phyloP scores from a whole-genome alignment of 2,888 invertebrate species.

The Megaustenia siamemsis region DNA sequence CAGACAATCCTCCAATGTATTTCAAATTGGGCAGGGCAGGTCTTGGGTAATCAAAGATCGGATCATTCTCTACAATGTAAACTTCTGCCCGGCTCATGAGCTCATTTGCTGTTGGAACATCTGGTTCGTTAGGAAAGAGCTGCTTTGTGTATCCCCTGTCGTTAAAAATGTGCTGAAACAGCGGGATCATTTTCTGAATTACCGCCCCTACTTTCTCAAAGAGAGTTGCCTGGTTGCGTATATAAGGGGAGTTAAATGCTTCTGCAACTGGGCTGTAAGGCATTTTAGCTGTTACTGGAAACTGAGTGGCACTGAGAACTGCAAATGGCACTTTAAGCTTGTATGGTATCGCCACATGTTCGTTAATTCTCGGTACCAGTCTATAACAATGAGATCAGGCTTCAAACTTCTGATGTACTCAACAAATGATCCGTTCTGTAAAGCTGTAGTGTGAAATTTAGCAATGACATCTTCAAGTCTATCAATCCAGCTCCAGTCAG shows the following conservation, averaged over 20 bases:
- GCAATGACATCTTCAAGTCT: neutral
- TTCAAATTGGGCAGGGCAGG: constrained; percentile 51
- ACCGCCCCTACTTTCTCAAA: neutral
- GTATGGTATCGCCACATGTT: neutral
- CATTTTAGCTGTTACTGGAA: neutral
- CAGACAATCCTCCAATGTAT: constrained; percentile 35
- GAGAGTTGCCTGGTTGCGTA: neutral
- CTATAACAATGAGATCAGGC: constrained; percentile 17
- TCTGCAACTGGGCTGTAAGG: constrained; percentile 2
- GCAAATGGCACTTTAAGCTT: constrained; percentile 28
- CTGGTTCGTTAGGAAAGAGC: neutral
- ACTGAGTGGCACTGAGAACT: neutral
- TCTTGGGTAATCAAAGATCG: constrained; percentile 45
- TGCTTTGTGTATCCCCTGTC: constrained; percentile 13
- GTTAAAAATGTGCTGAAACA: neutral
- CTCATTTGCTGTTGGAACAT: constrained; percentile 21
- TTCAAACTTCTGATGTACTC: constrained; percentile 7
- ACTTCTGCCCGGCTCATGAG: constrained; percentile 48
- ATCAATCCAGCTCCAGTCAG: neutral
- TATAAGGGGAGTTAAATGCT: constrained; percentile 4
- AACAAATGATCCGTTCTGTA: neutral
- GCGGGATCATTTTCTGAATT: neutral
- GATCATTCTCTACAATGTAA: constrained; percentile 50
- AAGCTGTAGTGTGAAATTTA: neutral
- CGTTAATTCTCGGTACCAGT: neutral